A percentile compares a stretch with the other conserved stretches of the same genome.
These are phyloP conservation scores for Channa maculata DNA, from an alignment of 2,113 vertebrate species.

Conservation along the genomic window DNA sequence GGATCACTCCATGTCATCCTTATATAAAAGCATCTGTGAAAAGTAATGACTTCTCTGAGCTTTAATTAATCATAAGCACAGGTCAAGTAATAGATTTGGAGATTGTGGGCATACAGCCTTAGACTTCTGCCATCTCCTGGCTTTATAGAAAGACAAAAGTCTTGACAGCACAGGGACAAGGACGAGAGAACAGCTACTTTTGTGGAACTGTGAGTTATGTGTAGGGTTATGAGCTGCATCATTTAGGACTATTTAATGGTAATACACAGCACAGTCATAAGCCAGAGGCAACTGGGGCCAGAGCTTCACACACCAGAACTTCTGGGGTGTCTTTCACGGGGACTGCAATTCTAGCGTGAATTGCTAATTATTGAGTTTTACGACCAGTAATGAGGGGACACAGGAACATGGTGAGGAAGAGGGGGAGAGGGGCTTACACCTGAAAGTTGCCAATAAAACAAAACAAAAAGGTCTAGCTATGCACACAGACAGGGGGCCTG, in stretches of 20 bases:
- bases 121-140: constrained; percentile 32
- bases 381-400: constrained; percentile 52
- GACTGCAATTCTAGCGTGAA: constrained; percentile 11
- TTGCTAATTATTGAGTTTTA: constrained; percentile 63
- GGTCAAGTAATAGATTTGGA: constrained; percentile 48
- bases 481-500: not conserved
- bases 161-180: constrained; percentile 23
- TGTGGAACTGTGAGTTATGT: constrained; percentile 15
- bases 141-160: constrained; percentile 25
- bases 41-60: constrained; percentile 6
- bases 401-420: constrained; percentile 7
- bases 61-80: constrained; percentile 43
- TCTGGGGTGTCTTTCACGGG: constrained; percentile 40
- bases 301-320: no score
- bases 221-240: constrained; percentile 47
- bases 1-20: constrained; percentile 29
- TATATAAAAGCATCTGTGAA: constrained; percentile 63
- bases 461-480: constrained; percentile 16
- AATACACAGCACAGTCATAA: constrained; percentile 58
- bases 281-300: constrained; percentile 14
- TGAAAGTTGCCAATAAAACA: constrained; percentile 65
- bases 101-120: constrained; percentile 30
- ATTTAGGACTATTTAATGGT: constrained; percentile 51
- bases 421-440: constrained; percentile 65
- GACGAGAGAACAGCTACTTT: constrained; percentile 54